Evolutionary conservation across 1,140 invertebrate species (phyloP), one percentile per base, ranked within the genome.

Genomic region (Brachionus manjavacas): DNA sequence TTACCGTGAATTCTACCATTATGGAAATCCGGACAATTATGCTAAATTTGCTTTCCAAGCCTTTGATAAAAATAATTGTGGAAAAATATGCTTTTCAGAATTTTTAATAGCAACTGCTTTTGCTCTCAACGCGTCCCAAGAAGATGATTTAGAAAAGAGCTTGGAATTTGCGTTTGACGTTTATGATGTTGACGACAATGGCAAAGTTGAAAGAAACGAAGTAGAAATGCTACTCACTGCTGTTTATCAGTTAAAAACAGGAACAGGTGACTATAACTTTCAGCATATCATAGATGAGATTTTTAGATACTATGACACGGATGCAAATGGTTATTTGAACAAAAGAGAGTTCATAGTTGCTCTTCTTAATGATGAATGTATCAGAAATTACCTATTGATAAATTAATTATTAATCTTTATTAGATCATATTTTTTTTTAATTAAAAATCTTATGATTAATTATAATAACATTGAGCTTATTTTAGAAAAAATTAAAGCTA

Each of bases 121-220:
- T 9, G 20, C 43, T 7, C 11, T 76, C 6, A 43, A 41, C 39
- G 28, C 43, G 0, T 55, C 66, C 12, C 31, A 31, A 46, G 72
- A 16, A n/a, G 55, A 79, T 52, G 49, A 55, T 28, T 14, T 12
- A 31, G 52, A 84, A n/a, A 78, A 84, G 79, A 60, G 78, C 28
- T 55, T 79, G 3, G 39, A 66, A 52, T 35, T 78, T 52, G 84
- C 84, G 14, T 84, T 78, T 55, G 70, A 84, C 49, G 20, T 84
- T 41, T 84, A 84, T 76, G 83, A 84, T 60, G n/a, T 20, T 14
- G 52, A 84, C 43, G 43, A 84, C 14, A 84, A 84, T 43, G 70
- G 52, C 12, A 35, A 43, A 25, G 55, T 84, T 39, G 49, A 74
- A 6, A 52, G 28, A 76, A 76, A 74, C 35, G 83, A 84, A 43